A percentile compares a stretch with the other conserved stretches of the same genome.
phyloP scores from a whole-genome alignment of 2,797 vertebrate species.

The Tinamus major region DNA sequence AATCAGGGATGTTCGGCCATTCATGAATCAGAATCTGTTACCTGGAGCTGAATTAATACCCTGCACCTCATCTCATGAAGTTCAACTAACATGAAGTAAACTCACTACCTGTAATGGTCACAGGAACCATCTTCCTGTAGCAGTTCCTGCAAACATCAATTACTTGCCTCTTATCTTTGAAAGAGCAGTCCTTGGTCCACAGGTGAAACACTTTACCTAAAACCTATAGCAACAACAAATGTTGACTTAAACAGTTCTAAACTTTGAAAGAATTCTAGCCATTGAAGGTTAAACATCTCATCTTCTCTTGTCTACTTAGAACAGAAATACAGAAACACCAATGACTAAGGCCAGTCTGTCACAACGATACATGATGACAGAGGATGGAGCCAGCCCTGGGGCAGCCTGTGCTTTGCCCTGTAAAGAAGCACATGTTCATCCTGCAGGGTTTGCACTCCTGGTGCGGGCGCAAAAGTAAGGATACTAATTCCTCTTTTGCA shows the following conservation, averaged over 20 bases:
- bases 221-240: background rate
- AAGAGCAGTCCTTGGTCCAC: background rate
- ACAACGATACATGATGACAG: background rate
- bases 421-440: rapidly evolving
- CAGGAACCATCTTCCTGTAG: conserved; percentile 26
- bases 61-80: background rate
- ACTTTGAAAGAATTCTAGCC: background rate
- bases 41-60: background rate
- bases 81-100: conserved; percentile 27
- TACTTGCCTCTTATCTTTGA: conserved; percentile 38
- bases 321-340: background rate
- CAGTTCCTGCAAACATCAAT: conserved; percentile 17
- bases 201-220: background rate
- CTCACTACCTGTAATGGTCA: conserved; percentile 21
- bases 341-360: background rate
- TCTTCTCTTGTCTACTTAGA: background rate
- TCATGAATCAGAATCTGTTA: conserved; percentile 42
- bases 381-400: background rate
- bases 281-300: background rate
- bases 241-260: background rate
- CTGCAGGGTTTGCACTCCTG: rapidly evolving
- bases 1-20: conserved; percentile 19
- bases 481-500: background rate
- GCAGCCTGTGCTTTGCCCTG: background rate
- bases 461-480: background rate